phyloP scores from a whole-genome alignment of 2,113 vertebrate genomes.

The Sturnus vulgaris region DNA sequence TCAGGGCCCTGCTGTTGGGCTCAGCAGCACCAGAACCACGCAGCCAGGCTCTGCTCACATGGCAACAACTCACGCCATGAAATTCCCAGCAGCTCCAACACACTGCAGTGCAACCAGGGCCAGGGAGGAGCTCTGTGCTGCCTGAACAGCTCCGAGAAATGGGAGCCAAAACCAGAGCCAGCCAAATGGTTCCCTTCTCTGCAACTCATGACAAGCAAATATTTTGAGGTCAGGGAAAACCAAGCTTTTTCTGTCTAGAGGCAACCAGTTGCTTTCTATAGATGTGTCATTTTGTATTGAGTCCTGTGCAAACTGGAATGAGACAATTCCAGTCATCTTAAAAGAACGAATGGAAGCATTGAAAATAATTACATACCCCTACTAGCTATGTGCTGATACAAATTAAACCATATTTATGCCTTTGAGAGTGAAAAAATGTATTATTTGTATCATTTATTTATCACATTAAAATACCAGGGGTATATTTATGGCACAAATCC shows the following conservation, averaged over 20 bases:
- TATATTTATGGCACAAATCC: neutral
- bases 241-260: neutral
- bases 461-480: neutral
- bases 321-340: neutral
- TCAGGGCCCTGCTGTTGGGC: neutral
- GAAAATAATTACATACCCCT: neutral
- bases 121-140: neutral
- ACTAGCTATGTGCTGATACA: neutral
- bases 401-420: neutral
- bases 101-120: neutral
- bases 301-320: neutral
- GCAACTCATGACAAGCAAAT: neutral
- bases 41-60: neutral
- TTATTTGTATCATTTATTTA: neutral
- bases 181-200: neutral
- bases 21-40: neutral
- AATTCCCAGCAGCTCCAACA: neutral
- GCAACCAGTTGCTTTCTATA: neutral
- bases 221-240: neutral
- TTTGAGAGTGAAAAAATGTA: neutral
- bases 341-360: neutral
- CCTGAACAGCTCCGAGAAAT: accelerated
- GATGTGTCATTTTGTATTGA: neutral
- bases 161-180: neutral
- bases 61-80: neutral